phyloP scores from a whole-genome alignment of 2,888 invertebrate genomes.

The Drosophila sordidula region DNA sequence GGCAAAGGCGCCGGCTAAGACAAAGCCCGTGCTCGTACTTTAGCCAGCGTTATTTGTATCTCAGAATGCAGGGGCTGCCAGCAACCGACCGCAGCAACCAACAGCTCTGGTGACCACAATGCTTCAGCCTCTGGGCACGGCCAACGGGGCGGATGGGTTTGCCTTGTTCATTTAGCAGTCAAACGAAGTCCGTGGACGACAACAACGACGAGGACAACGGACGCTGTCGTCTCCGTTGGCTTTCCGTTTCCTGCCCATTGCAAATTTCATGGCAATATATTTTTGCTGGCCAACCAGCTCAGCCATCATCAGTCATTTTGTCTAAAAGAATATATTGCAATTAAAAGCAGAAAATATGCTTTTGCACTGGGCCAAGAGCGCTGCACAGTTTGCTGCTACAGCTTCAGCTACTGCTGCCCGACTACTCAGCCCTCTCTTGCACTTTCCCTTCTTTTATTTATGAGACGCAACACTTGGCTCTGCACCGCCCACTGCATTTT shows the following conservation, averaged over 20 bases:
- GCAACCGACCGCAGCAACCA: slow-evolving; percentile 58
- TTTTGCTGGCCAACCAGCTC: slow-evolving; percentile 63
- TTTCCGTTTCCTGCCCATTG: slow-evolving; percentile 74
- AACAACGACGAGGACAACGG: slow-evolving; percentile 40
- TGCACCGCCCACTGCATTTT: slow-evolving; percentile 68
- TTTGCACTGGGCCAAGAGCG: slow-evolving; percentile 61
- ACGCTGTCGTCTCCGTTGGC: slow-evolving; percentile 67
- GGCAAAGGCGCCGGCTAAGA: slow-evolving; percentile 51
- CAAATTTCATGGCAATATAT: slow-evolving; percentile 79
- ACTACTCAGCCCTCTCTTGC: not conserved
- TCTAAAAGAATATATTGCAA: slow-evolving; percentile 81
- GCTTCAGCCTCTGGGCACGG: slow-evolving; percentile 15
- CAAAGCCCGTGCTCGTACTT: slow-evolving; percentile 43
- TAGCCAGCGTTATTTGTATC: slow-evolving; percentile 64
- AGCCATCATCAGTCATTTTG: slow-evolving; percentile 80
- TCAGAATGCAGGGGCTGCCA: slow-evolving; percentile 42
- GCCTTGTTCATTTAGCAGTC: slow-evolving; percentile 80
- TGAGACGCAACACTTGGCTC: slow-evolving; percentile 72
- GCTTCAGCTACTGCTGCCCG: slow-evolving; percentile 1
- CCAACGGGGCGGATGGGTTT: slow-evolving; percentile 39
- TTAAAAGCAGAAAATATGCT: slow-evolving; percentile 80
- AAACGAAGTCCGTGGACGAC: slow-evolving; percentile 60
- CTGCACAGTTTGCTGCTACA: slow-evolving; percentile 38
- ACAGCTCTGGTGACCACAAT: slow-evolving; percentile 59
- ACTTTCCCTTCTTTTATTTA: slow-evolving; percentile 57